These are phyloP conservation scores for Microchirus variegatus DNA, from an alignment of 2,797 vertebrate species.

Conservation along the genomic window DNA sequence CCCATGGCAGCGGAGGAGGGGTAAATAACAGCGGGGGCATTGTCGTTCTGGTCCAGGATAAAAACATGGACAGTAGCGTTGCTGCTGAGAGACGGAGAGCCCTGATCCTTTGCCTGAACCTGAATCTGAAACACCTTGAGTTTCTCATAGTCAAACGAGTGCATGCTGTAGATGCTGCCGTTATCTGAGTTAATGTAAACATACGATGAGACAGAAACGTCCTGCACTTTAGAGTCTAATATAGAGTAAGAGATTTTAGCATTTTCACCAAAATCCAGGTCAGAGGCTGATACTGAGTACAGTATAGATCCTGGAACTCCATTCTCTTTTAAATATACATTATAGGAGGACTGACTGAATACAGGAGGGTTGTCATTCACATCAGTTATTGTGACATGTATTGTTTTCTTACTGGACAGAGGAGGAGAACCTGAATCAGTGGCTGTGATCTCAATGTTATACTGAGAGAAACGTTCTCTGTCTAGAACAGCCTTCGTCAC, in stretches of 20 bases:
- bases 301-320: conserved; percentile 82
- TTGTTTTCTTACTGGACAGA: conserved; percentile 78
- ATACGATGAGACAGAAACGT: conserved; percentile 82
- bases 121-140: conserved; percentile 74
- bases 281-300: conserved; percentile 85
- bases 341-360: conserved; percentile 81
- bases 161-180: conserved; percentile 84
- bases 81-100: conserved; percentile 70
- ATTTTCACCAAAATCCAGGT: conserved; percentile 80
- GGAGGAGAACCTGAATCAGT: conserved; percentile 81
- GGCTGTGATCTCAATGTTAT: conserved; percentile 85
- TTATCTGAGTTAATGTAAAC: conserved; percentile 87
- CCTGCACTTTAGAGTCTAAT: conserved; percentile 76
- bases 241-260: conserved; percentile 76
- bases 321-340: conserved; percentile 87
- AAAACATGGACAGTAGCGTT: conserved; percentile 78
- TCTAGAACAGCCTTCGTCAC: conserved; percentile 75
- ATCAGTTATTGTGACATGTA: conserved; percentile 85
- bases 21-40: conserved; percentile 77
- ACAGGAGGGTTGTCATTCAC: conserved; percentile 88
- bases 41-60: conserved; percentile 81
- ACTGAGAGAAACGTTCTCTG: conserved; percentile 79
- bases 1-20: conserved; percentile 68
- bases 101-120: conserved; percentile 76
- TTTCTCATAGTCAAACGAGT: conserved; percentile 83